A percentile compares a stretch with the other conserved stretches of the same genome.
These are phyloP conservation scores for Mareca penelope DNA, from an alignment of 2,797 vertebrate species.

Conservation along the genomic window DNA sequence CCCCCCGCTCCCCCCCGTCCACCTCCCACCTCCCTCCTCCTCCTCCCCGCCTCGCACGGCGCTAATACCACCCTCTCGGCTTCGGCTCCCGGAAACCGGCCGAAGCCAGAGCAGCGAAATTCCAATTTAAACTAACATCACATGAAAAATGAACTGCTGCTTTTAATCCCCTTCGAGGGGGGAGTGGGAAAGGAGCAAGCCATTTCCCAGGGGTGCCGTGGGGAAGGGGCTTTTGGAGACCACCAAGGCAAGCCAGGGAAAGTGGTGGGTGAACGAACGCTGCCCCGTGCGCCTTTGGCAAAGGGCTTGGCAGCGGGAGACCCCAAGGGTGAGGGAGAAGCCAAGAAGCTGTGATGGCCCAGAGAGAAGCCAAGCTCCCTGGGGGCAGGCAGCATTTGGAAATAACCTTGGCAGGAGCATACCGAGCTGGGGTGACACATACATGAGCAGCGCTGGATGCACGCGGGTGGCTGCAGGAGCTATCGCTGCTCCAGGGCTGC, in stretches of 20 bases:
- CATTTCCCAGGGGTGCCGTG: not conserved
- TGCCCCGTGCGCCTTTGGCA: not conserved
- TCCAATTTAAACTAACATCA: constrained; percentile 58
- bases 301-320: rapidly evolving
- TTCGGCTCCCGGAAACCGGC: constrained; percentile 37
- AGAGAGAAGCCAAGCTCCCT: not conserved
- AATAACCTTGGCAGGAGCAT: not conserved
- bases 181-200: not conserved
- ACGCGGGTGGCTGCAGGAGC: not conserved
- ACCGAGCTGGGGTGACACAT: rapidly evolving
- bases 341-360: not conserved
- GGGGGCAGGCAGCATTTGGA: not conserved
- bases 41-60: not conserved
- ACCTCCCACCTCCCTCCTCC: constrained; percentile 61
- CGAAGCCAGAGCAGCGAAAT: constrained; percentile 16
- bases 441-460: not conserved
- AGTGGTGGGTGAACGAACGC: not conserved
- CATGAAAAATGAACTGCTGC: constrained; percentile 64
- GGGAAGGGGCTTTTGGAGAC: not conserved
- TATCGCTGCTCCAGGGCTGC: not conserved
- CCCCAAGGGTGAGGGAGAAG: not conserved
- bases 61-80: constrained; percentile 21
- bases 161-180: constrained; percentile 48
- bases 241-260: not conserved
- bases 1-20: not conserved